phyloP scores from a whole-genome alignment of 2,888 invertebrate species.

The Melipona bicolor region DNA sequence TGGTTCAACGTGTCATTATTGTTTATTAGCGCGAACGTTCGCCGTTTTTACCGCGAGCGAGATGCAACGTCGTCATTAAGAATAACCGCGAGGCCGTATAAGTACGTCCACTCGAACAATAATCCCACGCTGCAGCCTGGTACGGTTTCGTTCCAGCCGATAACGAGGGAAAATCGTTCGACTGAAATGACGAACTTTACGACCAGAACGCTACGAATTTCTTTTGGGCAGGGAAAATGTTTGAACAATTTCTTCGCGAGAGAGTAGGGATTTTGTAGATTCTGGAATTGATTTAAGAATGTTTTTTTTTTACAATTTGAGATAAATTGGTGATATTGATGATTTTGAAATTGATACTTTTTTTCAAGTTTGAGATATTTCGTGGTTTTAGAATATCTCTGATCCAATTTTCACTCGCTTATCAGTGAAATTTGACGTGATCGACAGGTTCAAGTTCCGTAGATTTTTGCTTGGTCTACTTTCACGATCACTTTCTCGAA shows the following conservation, averaged over 20 bases:
- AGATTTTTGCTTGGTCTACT: background rate
- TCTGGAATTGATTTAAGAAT: too few relatives aligned
- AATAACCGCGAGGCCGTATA: slow-evolving; percentile 47
- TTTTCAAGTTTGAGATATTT: too few relatives aligned
- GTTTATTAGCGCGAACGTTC: slow-evolving; percentile 53
- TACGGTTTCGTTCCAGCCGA: slow-evolving; percentile 30
- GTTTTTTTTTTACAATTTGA: too few relatives aligned
- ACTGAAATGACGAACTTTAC: too few relatives aligned
- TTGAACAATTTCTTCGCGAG: too few relatives aligned
- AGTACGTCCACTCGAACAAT: slow-evolving; percentile 25
- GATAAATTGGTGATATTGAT: too few relatives aligned
- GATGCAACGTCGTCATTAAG: slow-evolving; percentile 50
- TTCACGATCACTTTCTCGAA: background rate
- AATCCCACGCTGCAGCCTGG: slow-evolving; percentile 49
- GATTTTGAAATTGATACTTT: too few relatives aligned
- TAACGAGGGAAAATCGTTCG: slow-evolving; percentile 26
- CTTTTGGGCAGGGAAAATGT: too few relatives aligned
- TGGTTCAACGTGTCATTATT: slow-evolving; percentile 60
- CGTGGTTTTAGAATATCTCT: background rate
- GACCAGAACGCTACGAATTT: too few relatives aligned
- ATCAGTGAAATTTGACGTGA: background rate
- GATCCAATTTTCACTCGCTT: background rate
- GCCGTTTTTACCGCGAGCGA: slow-evolving; percentile 47
- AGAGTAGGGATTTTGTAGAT: too few relatives aligned
- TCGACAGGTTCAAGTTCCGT: background rate